Percentiles rank a stretch among this genome's conserved stretches.
Conservation (phyloP, 1,140 invertebrate genomes). For the Caerostris darwini region DNA sequence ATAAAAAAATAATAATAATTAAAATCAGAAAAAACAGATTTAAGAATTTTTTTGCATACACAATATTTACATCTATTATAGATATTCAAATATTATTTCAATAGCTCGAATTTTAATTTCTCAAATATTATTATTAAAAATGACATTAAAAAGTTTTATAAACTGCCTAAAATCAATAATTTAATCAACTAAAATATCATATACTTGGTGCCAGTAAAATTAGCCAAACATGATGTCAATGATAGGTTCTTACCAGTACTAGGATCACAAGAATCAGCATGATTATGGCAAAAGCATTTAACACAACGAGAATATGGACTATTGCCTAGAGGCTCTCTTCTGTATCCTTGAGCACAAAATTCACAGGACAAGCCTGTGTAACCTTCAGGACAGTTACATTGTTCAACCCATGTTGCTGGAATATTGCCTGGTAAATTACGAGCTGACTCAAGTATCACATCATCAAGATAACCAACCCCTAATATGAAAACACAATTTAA, state of each 20-base stretch:
- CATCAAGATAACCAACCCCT: slow-evolving; percentile 94
- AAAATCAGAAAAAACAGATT: too few species aligned
- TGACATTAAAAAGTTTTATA: too few species aligned
- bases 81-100: too few species aligned
- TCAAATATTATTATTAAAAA: too few species aligned
- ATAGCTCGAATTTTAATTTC: too few species aligned
- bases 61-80: too few species aligned
- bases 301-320: slow-evolving; percentile 97
- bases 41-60: too few species aligned
- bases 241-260: slow-evolving; percentile 88
- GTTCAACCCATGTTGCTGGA: slow-evolving; percentile 94
- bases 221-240: too few species aligned
- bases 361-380: slow-evolving; percentile 97
- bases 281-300: slow-evolving; percentile 96
- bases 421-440: slow-evolving; percentile 89
- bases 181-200: too few species aligned
- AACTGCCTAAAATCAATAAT: too few species aligned
- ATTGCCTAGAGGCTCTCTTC: slow-evolving; percentile 92
- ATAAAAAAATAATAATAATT: too few species aligned
- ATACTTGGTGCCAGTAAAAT: too few species aligned
- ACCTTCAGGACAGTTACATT: slow-evolving; percentile 94
- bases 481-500: not conserved
- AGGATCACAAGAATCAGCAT: slow-evolving; percentile 96
- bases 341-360: slow-evolving; percentile 95
- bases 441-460: slow-evolving; percentile 93